Base-by-base conservation (phyloP, 64 coral and sea anemone species). In the Catalaphyllia jardinei region DNA sequence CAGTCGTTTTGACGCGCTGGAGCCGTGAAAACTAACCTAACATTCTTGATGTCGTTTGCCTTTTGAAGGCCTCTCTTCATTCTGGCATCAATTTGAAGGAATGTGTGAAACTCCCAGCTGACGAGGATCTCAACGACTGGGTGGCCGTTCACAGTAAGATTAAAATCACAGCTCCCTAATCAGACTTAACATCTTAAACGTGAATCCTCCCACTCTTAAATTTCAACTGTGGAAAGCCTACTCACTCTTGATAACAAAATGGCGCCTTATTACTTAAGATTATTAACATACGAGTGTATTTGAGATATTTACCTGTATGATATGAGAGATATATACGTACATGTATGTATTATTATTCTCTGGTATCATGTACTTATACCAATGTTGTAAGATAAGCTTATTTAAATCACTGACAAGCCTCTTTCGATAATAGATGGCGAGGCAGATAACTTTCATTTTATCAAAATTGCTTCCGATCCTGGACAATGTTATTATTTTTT, bases 121-220 rank as follows among this genome's bases (percentile, higher is more conserved):
- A 90, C 60, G 94, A 99, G 91, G 94, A 93, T 24, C 61, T 92
- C 17, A 95, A 95, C 63, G 97, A 99, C 73, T 99, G 97, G 97
- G 91, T 99, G 0, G 97, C 97, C 10, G 97, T 99, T 16, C 97
- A 99, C 72, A 84, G 97, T 99, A 89, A 88, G 88, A 90, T 87
- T 76, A 71, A 71, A 30, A 77, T 25, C 25, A 84, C 10, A 42
- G 42, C 16, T 60, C 67, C 6, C 11, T 69, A 4, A 65, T 65
- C 65, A 69, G n/a, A 82, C 50, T 46, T 60, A 83, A 82, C 50
- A 29, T 63, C 76, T 82, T 90, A 16, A 55, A 22, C 16, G 17
- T 33, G 11, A 59, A 81, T n/a, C 6, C 38, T 29, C 29, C 12
- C 30, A 27, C 14, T 19, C 61, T 81, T 46, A 69, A 51, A 12